phyloP scores from a whole-genome alignment of 2,113 vertebrate species.

The Chiloscyllium plagiosum region DNA sequence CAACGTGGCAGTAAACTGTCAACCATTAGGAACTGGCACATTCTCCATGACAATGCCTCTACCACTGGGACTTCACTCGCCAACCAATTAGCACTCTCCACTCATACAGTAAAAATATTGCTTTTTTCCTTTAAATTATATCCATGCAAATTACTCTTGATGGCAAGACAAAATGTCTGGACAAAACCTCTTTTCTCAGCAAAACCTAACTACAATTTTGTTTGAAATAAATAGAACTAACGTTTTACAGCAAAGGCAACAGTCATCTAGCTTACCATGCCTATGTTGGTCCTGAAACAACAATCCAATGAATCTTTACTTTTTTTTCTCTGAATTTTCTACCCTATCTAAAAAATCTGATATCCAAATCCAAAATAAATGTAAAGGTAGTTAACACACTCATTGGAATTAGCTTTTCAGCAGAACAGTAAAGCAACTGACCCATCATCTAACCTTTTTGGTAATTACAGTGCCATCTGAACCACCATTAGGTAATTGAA shows the following conservation, averaged over 20 bases:
- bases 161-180: too few species aligned
- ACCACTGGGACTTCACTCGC: too few species aligned
- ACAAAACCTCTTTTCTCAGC: too few species aligned
- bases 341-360: too few species aligned
- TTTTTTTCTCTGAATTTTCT: background rate
- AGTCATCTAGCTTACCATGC: background rate
- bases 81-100: too few species aligned
- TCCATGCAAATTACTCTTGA: too few species aligned
- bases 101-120: too few species aligned
- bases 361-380: background rate
- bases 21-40: too few species aligned
- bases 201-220: background rate
- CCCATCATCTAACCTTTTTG: background rate
- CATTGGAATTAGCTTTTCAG: background rate
- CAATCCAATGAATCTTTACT: background rate
- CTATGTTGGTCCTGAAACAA: background rate
- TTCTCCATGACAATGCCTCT: too few species aligned
- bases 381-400: background rate
- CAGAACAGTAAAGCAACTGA: background rate
- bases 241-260: background rate
- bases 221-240: background rate
- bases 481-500: background rate
- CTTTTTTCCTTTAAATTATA: too few species aligned
- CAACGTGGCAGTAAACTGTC: too few species aligned
- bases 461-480: background rate